A percentile compares a stretch with the other conserved stretches of the same genome.
These are phyloP conservation scores for Tangachromis dhanisi DNA, from an alignment of 2,113 vertebrate species.

Conservation along the genomic window DNA sequence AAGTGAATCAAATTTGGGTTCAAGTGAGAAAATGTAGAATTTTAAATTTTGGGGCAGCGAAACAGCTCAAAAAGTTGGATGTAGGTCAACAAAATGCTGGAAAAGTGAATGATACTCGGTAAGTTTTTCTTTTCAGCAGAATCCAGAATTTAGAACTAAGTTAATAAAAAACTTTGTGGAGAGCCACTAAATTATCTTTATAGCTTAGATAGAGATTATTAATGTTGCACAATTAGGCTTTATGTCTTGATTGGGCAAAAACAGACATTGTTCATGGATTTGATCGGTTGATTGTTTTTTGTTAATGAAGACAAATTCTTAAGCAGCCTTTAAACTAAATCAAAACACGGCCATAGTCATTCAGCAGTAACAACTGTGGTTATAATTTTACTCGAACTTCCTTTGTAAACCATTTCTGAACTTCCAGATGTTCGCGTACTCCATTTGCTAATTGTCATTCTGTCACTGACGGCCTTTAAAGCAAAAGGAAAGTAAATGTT, in stretches of 20 bases:
- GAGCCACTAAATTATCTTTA: neutral
- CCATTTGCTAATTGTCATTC: neutral
- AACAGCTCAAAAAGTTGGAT: neutral
- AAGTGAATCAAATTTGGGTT: neutral
- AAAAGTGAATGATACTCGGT: fast-evolving
- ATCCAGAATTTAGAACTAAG: neutral
- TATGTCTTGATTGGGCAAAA: neutral
- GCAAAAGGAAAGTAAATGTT: neutral
- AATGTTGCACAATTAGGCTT: neutral
- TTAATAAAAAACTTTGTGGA: neutral
- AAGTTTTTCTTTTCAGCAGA: neutral
- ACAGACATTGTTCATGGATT: neutral
- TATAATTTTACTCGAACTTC: neutral
- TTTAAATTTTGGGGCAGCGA: neutral
- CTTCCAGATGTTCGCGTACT: neutral
- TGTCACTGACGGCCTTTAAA: too few relatives aligned
- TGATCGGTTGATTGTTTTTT: neutral
- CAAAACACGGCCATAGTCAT: neutral
- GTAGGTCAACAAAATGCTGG: neutral
- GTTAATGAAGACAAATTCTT: neutral
- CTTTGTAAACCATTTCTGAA: neutral
- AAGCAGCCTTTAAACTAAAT: neutral
- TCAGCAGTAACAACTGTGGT: neutral
- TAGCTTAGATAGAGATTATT: fast-evolving
- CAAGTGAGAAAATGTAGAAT: neutral